These are phyloP conservation scores for Macrobrachium nipponense DNA, from an alignment of 1,140 invertebrate genomes.

Conservation along the genomic window DNA sequence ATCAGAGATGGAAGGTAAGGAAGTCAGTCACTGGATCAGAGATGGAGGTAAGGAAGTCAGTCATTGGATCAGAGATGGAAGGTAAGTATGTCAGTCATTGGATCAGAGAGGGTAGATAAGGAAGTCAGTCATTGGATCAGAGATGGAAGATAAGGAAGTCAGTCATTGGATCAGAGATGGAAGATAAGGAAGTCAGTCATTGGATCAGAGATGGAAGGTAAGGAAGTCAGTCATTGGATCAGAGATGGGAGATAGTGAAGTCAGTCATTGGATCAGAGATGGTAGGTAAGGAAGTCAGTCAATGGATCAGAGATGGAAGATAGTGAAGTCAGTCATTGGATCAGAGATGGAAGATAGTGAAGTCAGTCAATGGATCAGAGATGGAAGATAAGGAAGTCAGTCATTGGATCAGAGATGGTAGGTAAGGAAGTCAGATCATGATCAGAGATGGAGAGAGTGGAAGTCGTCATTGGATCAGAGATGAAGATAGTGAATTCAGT, in stretches of 20 bases:
- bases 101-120: neutral
- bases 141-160: neutral
- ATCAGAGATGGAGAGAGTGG: neutral
- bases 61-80: neutral
- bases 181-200: neutral
- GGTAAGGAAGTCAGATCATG: neutral
- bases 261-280: neutral
- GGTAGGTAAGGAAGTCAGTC: neutral
- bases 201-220: neutral
- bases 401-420: neutral
- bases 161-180: neutral
- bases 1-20: neutral
- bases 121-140: neutral
- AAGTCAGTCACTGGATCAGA: neutral
- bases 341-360: neutral
- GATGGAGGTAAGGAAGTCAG: neutral
- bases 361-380: neutral
- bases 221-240: neutral
- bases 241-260: neutral
- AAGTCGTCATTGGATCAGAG: neutral
- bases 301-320: neutral
- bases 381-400: neutral
- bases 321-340: neutral
- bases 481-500: neutral
- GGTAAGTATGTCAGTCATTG: neutral